Percentiles rank a stretch among this genome's conserved stretches.
phyloP scores from a whole-genome alignment of 2,888 invertebrate species.

The Agrenia bidenticulata region DNA sequence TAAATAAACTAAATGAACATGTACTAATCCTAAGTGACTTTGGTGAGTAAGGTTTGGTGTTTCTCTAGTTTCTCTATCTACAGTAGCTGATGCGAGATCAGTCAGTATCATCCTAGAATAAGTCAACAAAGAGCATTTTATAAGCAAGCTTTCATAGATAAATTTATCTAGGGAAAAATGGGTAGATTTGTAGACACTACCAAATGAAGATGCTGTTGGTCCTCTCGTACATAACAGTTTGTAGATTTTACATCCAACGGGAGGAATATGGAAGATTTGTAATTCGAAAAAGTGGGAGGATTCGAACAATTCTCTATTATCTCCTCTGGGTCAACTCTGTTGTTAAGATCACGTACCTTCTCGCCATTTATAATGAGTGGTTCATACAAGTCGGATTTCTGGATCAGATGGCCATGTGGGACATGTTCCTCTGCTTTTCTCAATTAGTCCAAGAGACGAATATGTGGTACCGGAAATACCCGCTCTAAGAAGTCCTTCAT shows the following conservation, averaged over 20 bases:
- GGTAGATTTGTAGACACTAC: background rate
- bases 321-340: slow-evolving; percentile 25
- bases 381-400: slow-evolving; percentile 28
- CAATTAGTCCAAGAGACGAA: slow-evolving; percentile 34
- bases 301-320: slow-evolving; percentile 29
- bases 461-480: slow-evolving; percentile 34
- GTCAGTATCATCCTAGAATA: no score
- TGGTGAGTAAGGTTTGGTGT: no score
- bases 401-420: slow-evolving; percentile 42
- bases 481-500: slow-evolving; percentile 32
- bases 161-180: background rate
- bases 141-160: no score
- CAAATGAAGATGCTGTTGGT: slow-evolving; percentile 22
- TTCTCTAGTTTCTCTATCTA: no score
- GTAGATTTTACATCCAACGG: slow-evolving; percentile 25
- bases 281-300: slow-evolving; percentile 21
- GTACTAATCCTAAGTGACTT: no score
- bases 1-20: no score
- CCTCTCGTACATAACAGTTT: slow-evolving; percentile 26
- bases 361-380: slow-evolving; percentile 26
- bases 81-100: no score
- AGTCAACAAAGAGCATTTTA: no score
- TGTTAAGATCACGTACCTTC: slow-evolving; percentile 27
- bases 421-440: slow-evolving; percentile 31
- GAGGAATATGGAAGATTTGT: slow-evolving; percentile 22